Percentiles rank a stretch among this genome's conserved stretches.
Evolutionary conservation across 2,797 vertebrate genomes (phyloP).

Genomic region (Eulemur rubriventer): DNA sequence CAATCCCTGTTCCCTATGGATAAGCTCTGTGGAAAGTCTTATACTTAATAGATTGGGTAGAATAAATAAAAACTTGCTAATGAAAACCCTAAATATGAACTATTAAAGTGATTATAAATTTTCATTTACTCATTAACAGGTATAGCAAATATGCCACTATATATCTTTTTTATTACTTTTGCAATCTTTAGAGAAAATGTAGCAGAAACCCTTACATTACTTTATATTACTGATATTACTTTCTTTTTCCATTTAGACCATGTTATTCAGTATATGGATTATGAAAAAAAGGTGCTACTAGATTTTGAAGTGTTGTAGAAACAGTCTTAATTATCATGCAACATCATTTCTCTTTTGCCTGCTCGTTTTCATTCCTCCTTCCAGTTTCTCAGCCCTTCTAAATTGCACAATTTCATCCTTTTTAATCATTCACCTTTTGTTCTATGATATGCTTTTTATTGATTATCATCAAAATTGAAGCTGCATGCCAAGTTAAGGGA

Average conservation of each 20-base stretch:
- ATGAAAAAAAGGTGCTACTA: background rate
- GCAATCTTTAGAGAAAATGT: slow-evolving; percentile 8
- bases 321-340: background rate
- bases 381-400: background rate
- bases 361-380: background rate
- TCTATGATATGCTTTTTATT: background rate
- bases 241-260: background rate
- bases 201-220: background rate
- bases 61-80: slow-evolving; percentile 29
- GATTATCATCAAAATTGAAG: slow-evolving; percentile 45
- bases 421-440: slow-evolving; percentile 25
- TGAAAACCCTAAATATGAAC: background rate
- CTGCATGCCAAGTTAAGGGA: background rate
- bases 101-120: background rate
- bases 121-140: background rate
- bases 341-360: background rate
- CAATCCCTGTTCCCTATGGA: background rate
- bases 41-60: background rate
- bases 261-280: slow-evolving; percentile 28
- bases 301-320: background rate
- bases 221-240: background rate
- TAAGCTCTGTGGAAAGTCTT: background rate
- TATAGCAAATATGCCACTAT: background rate
- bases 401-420: background rate
- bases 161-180: background rate